phyloP scores from a whole-genome alignment of 2,797 vertebrate genomes.

The Huso huso region DNA sequence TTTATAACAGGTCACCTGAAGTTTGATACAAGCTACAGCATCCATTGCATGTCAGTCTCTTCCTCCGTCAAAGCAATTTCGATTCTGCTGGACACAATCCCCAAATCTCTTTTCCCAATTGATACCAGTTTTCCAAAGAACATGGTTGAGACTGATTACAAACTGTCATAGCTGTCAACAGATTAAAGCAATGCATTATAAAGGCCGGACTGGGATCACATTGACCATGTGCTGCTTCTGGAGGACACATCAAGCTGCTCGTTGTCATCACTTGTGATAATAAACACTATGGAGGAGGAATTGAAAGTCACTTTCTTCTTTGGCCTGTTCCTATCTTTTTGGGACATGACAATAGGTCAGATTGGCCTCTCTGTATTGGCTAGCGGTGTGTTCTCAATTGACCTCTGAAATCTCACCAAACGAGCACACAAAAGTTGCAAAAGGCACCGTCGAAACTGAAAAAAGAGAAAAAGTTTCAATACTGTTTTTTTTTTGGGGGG shows the following conservation, averaged over 20 bases:
- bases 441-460: constrained; percentile 76
- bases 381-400: constrained; percentile 58
- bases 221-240: constrained; percentile 46
- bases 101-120: no score
- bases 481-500: no score
- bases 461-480: constrained; percentile 15
- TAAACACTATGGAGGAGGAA: constrained; percentile 85
- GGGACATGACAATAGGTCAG: constrained; percentile 71
- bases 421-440: constrained; percentile 73
- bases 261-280: constrained; percentile 76
- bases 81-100: no score
- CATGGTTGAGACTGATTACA: no score
- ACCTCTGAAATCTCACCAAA: constrained; percentile 60
- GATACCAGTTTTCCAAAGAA: no score
- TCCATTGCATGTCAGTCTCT: no score
- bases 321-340: constrained; percentile 58
- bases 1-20: no score
- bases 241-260: constrained; percentile 53
- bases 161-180: no score
- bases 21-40: no score
- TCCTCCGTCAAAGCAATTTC: no score
- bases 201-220: constrained; percentile 73
- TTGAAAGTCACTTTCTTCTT: constrained; percentile 93
- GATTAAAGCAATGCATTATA: constrained; percentile 41
- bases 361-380: constrained; percentile 56